These are phyloP conservation scores for Portevinia maculata DNA, from an alignment of 2,888 invertebrate species.

Conservation along the genomic window DNA sequence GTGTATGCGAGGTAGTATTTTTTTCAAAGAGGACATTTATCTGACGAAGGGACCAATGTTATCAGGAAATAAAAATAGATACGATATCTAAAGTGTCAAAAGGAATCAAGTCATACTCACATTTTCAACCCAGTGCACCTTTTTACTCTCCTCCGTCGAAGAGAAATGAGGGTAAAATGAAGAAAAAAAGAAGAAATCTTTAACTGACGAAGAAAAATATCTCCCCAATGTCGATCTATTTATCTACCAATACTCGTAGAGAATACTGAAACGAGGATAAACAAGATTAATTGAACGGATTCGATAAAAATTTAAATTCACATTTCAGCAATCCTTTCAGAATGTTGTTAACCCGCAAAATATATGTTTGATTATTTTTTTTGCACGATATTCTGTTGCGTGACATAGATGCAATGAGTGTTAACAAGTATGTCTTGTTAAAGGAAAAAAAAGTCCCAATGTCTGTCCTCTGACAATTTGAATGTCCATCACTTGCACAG, in stretches of 20 bases:
- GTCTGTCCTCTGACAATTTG: not conserved
- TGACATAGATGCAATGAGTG: conserved; percentile 57
- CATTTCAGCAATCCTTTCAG: conserved; percentile 44
- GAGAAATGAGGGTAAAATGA: not conserved
- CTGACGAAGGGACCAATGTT: conserved; percentile 48
- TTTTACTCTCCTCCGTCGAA: too few species aligned
- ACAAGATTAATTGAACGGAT: conserved; percentile 67
- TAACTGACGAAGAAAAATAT: conserved; percentile 58
- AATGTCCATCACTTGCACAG: not conserved
- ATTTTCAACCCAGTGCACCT: not conserved
- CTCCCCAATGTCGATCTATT: conserved; percentile 57
- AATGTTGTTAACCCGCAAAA: conserved; percentile 15
- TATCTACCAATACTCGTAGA: conserved; percentile 22
- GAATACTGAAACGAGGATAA: conserved; percentile 45
- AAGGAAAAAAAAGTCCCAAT: not conserved
- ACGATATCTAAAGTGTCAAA: conserved; percentile 60
- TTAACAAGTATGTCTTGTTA: conserved; percentile 42
- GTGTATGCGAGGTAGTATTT: conserved; percentile 6
- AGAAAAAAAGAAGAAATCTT: not conserved
- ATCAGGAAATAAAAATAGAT: conserved; percentile 53
- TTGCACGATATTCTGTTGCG: not conserved
- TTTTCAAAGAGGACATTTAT: conserved; percentile 31
- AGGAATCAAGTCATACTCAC: conserved; percentile 50
- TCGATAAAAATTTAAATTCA: conserved; percentile 68
- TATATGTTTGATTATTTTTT: conserved; percentile 8